phyloP scores from a whole-genome alignment of 2,113 vertebrate species.

The Thunnus maccoyii region DNA sequence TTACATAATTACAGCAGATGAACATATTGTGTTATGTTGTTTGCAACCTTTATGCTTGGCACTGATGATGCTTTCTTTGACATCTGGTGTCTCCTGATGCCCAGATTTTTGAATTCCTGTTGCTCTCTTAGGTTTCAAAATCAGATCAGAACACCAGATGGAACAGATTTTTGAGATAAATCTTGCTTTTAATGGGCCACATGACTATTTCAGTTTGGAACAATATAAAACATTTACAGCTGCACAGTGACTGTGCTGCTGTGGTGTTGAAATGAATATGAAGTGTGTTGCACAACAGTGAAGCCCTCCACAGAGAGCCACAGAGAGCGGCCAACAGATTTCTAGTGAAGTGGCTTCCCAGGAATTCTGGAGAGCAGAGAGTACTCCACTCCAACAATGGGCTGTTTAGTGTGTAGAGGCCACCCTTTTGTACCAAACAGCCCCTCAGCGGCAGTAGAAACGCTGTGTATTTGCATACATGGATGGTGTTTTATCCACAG shows the following conservation, averaged over 20 bases:
- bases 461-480: constrained; percentile 53
- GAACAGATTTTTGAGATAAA: not conserved
- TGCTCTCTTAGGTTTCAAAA: not conserved
- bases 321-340: constrained; percentile 32
- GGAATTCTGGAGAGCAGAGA: constrained; percentile 72
- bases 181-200: not conserved
- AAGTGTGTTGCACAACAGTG: constrained; percentile 61
- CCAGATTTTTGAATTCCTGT: not conserved
- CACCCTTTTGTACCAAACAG: constrained; percentile 3
- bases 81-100: not conserved
- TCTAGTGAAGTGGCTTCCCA: constrained; percentile 75
- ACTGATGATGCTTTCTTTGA: not conserved
- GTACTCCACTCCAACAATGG: constrained; percentile 59
- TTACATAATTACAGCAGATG: not conserved
- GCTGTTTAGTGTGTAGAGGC: constrained; percentile 50
- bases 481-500: constrained; percentile 30
- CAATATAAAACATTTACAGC: not conserved
- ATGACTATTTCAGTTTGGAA: not conserved
- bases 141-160: not conserved
- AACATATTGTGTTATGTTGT: not conserved
- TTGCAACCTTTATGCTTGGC: not conserved
- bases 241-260: not conserved
- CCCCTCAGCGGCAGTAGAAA: constrained; percentile 2
- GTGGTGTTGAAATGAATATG: constrained; percentile 16
- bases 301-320: constrained; percentile 29